A percentile compares a stretch with the other conserved stretches of the same genome.
These are phyloP conservation scores for Netelia melanura DNA, from an alignment of 2,888 invertebrate species.

Conservation along the genomic window DNA sequence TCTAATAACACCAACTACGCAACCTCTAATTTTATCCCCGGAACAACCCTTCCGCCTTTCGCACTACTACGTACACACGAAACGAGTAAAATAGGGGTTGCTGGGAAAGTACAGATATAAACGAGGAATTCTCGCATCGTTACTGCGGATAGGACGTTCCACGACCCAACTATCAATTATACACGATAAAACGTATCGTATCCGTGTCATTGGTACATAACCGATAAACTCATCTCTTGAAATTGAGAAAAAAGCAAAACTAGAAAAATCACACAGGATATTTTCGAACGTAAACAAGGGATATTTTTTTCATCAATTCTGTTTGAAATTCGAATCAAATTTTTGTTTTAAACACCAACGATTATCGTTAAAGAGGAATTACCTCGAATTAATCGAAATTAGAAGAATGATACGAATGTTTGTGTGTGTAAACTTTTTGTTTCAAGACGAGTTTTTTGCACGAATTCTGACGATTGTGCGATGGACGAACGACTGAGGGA, in stretches of 20 bases:
- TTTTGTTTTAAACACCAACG: too few species aligned
- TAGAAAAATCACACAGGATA: background rate
- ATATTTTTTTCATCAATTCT: too few species aligned
- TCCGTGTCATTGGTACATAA: background rate
- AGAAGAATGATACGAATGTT: too few species aligned
- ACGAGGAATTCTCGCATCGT: background rate
- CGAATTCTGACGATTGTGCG: background rate
- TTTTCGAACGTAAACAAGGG: too few species aligned
- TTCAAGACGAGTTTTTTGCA: conserved; percentile 40
- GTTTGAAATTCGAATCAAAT: too few species aligned
- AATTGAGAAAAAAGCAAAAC: background rate
- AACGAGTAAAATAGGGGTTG: background rate
- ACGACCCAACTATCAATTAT: conserved; percentile 34
- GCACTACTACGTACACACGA: background rate
- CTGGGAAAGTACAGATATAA: conserved; percentile 29
- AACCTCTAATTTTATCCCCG: conserved; percentile 72
- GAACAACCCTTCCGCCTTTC: conserved; percentile 59
- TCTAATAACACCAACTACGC: conserved; percentile 65
- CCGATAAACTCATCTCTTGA: background rate
- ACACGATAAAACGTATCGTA: background rate
- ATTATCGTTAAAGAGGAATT: too few species aligned
- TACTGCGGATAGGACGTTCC: conserved; percentile 12
- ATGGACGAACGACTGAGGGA: background rate
- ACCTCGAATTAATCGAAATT: too few species aligned
- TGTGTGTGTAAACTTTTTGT: too few species aligned